phyloP scores from a whole-genome alignment of 2,888 invertebrate genomes.

The Ennomos erosarius region DNA sequence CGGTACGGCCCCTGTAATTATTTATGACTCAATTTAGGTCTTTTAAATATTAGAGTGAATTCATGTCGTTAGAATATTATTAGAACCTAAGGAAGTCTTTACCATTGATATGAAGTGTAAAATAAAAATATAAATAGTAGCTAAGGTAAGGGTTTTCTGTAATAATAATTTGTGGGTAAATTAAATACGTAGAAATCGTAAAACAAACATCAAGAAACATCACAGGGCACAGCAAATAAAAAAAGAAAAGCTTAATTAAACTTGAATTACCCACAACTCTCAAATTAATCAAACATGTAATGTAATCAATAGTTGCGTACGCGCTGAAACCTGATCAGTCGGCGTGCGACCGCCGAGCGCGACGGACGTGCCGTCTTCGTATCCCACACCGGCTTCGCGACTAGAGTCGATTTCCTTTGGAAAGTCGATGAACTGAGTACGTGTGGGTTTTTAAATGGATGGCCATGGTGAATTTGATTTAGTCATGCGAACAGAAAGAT shows the following conservation, averaged over 20 bases:
- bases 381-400: conserved; percentile 54
- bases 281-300: conserved; percentile 21
- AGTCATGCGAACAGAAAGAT: conserved; percentile 19
- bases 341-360: conserved; percentile 58
- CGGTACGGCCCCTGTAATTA: too few species aligned
- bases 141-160: too few species aligned
- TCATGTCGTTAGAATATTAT: too few species aligned
- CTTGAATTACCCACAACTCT: background rate
- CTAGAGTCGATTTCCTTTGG: conserved; percentile 68
- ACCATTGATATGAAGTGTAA: background rate
- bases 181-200: too few species aligned
- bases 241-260: too few species aligned
- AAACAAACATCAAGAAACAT: too few species aligned
- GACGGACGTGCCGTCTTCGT: conserved; percentile 52
- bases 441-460: conserved; percentile 17
- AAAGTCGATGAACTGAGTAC: conserved; percentile 19
- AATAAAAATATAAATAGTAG: background rate
- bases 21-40: conserved; percentile 7
- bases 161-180: too few species aligned
- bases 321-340: conserved; percentile 65
- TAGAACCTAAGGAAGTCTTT: too few species aligned
- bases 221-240: too few species aligned
- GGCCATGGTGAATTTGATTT: conserved; percentile 17
- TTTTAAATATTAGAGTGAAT: background rate
- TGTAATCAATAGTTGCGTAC: conserved; percentile 39